Evolutionary conservation across 2,113 vertebrate genomes (phyloP).

Genomic region (Syngnathus typhle): DNA sequence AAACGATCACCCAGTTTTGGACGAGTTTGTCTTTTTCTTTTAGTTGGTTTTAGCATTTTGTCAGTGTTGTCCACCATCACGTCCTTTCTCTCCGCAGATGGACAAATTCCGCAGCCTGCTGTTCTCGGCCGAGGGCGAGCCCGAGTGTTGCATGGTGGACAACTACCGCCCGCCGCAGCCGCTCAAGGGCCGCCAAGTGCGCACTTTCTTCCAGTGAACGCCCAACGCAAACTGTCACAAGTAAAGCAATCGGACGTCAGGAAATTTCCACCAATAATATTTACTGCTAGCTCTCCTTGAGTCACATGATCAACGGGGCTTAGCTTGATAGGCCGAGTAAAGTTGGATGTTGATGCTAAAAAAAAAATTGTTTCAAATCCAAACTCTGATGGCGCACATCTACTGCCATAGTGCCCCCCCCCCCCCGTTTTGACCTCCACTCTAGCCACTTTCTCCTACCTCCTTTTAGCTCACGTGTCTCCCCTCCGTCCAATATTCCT

Average conservation of each 20-base stretch:
- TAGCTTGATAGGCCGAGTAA: no score
- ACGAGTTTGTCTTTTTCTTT: no score
- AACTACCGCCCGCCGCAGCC: conserved; percentile 93
- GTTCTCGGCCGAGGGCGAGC: conserved; percentile 77
- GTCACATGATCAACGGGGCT: no score
- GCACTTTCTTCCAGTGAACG: conserved; percentile 69
- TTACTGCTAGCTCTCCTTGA: no score
- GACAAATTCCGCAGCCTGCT: conserved; percentile 78
- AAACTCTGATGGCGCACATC: neutral
- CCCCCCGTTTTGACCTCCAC: conserved; percentile 8
- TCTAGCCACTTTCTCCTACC: neutral
- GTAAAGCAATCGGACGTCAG: neutral
- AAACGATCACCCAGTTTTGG: no score
- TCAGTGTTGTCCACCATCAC: neutral
- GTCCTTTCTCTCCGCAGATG: conserved; percentile 69
- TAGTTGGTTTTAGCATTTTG: no score
- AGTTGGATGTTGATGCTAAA: no score
- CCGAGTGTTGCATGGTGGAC: conserved; percentile 79
- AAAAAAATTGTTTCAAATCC: neutral
- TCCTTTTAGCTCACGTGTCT: conserved; percentile 32
- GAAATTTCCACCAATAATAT: no score
- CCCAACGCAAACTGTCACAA: neutral
- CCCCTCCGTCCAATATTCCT: conserved; percentile 17
- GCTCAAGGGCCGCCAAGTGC: conserved; percentile 77
- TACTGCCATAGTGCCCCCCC: no score